These are phyloP conservation scores for Brenthis daphne DNA, from an alignment of 2,888 invertebrate genomes.

Conservation along the genomic window DNA sequence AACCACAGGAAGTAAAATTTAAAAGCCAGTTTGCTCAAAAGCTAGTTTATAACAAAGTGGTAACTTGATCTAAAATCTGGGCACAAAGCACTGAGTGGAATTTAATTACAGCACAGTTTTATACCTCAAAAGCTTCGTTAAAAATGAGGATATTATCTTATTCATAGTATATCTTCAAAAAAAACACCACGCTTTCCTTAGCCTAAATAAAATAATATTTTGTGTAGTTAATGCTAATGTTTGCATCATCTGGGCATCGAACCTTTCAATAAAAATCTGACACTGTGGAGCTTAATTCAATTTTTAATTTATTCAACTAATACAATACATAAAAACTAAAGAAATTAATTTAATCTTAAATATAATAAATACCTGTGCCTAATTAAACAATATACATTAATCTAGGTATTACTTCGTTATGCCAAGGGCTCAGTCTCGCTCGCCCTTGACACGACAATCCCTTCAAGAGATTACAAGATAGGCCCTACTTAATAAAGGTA, in stretches of 20 bases:
- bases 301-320: not conserved
- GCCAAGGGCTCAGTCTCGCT: slow-evolving; percentile 11
- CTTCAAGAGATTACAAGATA: slow-evolving; percentile 21
- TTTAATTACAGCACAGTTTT: slow-evolving; percentile 12
- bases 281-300: not conserved
- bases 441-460: slow-evolving; percentile 20
- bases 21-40: slow-evolving; percentile 9
- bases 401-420: slow-evolving; percentile 13
- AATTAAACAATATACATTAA: slow-evolving; percentile 1
- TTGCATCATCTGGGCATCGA: too few species aligned
- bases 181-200: not conserved
- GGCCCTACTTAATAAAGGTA: slow-evolving; percentile 15
- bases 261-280: too few species aligned
- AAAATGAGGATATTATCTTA: not conserved
- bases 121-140: not conserved
- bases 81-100: slow-evolving; percentile 5
- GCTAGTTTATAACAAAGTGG: slow-evolving; percentile 4
- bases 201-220: not conserved
- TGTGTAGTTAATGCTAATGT: not conserved
- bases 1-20: slow-evolving; percentile 2
- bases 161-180: not conserved
- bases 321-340: too few species aligned
- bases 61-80: slow-evolving; percentile 10
- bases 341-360: not conserved
- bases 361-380: not conserved